Evolutionary conservation across 2,113 vertebrate species (phyloP).

Genomic region (Pituophis catenifer): DNA sequence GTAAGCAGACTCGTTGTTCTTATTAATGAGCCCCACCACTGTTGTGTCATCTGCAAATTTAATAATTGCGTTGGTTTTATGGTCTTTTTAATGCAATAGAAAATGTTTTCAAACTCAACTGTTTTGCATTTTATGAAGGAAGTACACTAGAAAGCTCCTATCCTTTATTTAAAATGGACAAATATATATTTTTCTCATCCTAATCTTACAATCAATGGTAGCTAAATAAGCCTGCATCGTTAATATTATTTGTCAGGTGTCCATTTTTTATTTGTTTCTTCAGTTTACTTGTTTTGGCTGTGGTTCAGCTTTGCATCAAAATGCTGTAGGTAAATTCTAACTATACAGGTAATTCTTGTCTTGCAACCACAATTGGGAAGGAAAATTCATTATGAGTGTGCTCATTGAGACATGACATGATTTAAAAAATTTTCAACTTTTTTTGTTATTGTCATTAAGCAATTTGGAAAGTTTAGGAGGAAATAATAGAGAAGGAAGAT

Average conservation of each 20-base stretch:
- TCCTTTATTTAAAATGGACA: background rate
- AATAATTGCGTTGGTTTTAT: too few relatives aligned
- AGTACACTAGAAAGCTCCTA: background rate
- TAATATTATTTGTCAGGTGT: background rate
- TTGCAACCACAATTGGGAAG: background rate
- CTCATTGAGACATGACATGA: background rate
- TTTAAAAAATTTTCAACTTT: background rate
- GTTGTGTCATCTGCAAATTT: too few relatives aligned
- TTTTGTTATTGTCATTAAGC: background rate
- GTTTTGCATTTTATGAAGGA: background rate
- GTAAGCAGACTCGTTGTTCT: too few relatives aligned
- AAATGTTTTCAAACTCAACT: background rate
- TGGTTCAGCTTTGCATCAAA: conserved; percentile 6
- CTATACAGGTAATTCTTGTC: background rate
- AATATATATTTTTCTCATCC: background rate
- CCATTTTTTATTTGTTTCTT: background rate
- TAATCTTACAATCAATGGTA: conserved; percentile 2
- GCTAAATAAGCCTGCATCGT: conserved; percentile 12
- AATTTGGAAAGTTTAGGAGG: background rate
- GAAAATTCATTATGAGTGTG: background rate
- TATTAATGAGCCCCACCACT: too few relatives aligned
- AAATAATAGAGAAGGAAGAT: background rate
- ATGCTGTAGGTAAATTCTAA: background rate
- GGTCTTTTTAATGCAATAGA: background rate
- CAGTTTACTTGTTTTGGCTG: background rate